A percentile compares a stretch with the other conserved stretches of the same genome.
These are phyloP conservation scores for Cervus canadensis DNA, from an alignment of 2,113 vertebrate species.

Conservation along the genomic window DNA sequence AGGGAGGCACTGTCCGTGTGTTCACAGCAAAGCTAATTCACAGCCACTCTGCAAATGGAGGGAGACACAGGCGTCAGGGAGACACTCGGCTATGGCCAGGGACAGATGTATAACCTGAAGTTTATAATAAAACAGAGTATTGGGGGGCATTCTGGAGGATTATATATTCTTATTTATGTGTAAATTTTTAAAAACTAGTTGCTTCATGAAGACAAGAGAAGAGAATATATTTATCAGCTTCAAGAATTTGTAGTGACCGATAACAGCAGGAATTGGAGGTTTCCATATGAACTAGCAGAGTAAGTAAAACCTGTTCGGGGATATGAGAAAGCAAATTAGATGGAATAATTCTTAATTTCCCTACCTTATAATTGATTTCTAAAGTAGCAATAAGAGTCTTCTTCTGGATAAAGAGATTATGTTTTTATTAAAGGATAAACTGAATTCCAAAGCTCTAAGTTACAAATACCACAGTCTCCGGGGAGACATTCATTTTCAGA, in stretches of 20 bases:
- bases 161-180: not conserved
- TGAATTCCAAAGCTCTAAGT: slow-evolving; percentile 36
- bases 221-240: slow-evolving; percentile 84
- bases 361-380: slow-evolving; percentile 42
- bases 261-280: slow-evolving; percentile 84
- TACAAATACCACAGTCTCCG: slow-evolving; percentile 18
- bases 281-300: slow-evolving; percentile 83
- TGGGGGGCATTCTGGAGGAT: not conserved
- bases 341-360: not conserved
- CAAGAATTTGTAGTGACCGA: slow-evolving; percentile 84
- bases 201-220: slow-evolving; percentile 84
- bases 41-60: not conserved
- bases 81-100: not conserved
- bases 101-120: not conserved
- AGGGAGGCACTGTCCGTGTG: not conserved
- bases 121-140: not conserved
- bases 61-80: not conserved
- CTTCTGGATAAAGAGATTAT: slow-evolving; percentile 54
- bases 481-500: slow-evolving; percentile 48
- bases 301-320: slow-evolving; percentile 66
- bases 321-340: not conserved
- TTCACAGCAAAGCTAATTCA: not conserved
- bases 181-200: slow-evolving; percentile 60
- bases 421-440: slow-evolving; percentile 58
- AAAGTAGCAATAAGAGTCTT: slow-evolving; percentile 22